These are phyloP conservation scores for Sebastes ruberrimus DNA, from an alignment of 2,797 vertebrate genomes.

Conservation along the genomic window DNA sequence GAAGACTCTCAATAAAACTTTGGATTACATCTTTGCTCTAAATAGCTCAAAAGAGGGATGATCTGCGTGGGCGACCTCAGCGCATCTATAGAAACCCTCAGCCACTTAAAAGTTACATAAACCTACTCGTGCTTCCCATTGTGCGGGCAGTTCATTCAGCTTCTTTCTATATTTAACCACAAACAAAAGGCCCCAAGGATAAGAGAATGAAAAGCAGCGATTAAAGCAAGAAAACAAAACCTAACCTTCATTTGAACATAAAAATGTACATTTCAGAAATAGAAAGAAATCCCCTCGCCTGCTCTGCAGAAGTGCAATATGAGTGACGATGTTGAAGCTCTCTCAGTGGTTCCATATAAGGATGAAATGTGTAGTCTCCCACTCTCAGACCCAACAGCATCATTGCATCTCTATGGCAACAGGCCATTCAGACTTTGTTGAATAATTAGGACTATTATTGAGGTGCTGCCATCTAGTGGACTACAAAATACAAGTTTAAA, in stretches of 20 bases:
- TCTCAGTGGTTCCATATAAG: constrained; percentile 64
- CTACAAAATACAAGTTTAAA: neutral
- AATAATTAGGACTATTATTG: constrained; percentile 2
- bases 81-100: neutral
- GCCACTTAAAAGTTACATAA: constrained; percentile 17
- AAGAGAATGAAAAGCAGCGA: neutral
- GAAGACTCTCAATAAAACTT: neutral
- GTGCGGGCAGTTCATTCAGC: constrained; percentile 12
- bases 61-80: neutral
- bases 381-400: constrained; percentile 46
- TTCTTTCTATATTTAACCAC: constrained; percentile 23
- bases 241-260: constrained; percentile 17
- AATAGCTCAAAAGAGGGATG: neutral
- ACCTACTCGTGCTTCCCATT: neutral
- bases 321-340: constrained; percentile 34
- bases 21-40: neutral
- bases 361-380: constrained; percentile 39
- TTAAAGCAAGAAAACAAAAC: constrained; percentile 5
- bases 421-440: constrained; percentile 24
- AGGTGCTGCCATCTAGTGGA: constrained; percentile 73
- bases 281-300: constrained; percentile 20
- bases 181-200: constrained; percentile 4
- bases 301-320: constrained; percentile 27
- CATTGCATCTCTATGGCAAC: constrained; percentile 74
- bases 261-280: constrained; percentile 43